phyloP scores from a whole-genome alignment of 2,888 invertebrate genomes.

The Corythucha ciliata region DNA sequence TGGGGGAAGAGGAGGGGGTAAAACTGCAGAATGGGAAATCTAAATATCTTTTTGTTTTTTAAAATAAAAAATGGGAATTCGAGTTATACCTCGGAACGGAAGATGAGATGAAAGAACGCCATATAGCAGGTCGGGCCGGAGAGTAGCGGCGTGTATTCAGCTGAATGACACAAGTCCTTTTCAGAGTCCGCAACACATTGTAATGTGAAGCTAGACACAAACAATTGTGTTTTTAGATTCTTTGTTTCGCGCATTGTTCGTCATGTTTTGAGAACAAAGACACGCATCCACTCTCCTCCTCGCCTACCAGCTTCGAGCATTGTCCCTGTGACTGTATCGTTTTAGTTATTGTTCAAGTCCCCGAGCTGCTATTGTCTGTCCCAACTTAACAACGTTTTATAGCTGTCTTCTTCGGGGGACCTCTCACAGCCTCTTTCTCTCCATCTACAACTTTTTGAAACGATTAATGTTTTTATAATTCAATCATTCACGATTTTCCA shows the following conservation, averaged over 20 bases:
- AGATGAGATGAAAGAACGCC: conserved; percentile 27
- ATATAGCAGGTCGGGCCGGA: conserved; percentile 29
- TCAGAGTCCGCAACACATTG: conserved; percentile 31
- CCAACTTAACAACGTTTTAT: conserved; percentile 36
- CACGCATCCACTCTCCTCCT: conserved; percentile 22
- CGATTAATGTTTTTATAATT: no score
- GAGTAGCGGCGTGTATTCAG: conserved; percentile 22
- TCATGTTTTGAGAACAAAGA: conserved; percentile 36
- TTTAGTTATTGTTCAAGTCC: conserved; percentile 36
- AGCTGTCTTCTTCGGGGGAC: conserved; percentile 24
- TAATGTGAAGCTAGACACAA: conserved; percentile 36
- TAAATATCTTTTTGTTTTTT: neutral
- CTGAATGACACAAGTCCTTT: conserved; percentile 34
- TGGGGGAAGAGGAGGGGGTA: neutral
- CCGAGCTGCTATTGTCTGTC: conserved; percentile 32
- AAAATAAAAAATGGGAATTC: neutral
- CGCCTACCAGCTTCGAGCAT: conserved; percentile 25
- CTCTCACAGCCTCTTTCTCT: conserved; percentile 2
- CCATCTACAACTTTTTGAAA: neutral
- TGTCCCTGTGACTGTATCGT: conserved; percentile 33
- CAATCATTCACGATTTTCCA: no score
- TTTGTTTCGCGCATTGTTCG: conserved; percentile 36
- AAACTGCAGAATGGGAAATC: neutral
- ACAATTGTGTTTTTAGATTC: conserved; percentile 36
- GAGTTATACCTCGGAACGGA: neutral